phyloP scores from a whole-genome alignment of 2,797 vertebrate species.

The Syncerus caffer region DNA sequence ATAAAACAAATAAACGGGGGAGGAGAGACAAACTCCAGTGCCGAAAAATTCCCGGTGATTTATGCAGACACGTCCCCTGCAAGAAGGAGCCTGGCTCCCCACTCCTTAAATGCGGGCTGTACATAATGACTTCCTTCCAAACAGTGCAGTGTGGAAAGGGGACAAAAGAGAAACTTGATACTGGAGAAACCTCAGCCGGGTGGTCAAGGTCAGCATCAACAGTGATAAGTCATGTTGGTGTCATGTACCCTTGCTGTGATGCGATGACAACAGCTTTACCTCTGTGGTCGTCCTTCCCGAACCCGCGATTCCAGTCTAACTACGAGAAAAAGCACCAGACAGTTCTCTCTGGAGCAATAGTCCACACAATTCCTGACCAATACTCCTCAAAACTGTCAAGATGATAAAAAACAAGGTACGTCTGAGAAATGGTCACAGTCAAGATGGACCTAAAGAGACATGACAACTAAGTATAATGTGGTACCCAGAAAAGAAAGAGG shows the following conservation, averaged over 20 bases:
- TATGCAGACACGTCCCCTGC: neutral
- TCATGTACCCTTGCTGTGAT: neutral
- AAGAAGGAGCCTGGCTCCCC: neutral
- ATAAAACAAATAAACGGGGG: neutral
- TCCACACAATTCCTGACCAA: neutral
- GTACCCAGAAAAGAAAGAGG: neutral
- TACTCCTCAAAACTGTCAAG: neutral
- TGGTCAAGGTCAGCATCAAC: neutral
- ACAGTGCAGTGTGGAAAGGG: neutral
- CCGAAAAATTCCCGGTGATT: neutral
- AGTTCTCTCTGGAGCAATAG: neutral
- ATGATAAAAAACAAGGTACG: neutral
- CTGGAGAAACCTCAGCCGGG: neutral
- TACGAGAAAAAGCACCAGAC: neutral
- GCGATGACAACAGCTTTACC: neutral
- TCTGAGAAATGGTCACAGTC: neutral
- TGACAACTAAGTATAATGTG: no score
- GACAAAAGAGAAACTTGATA: neutral
- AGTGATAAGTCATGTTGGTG: neutral
- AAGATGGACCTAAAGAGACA: neutral
- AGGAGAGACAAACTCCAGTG: neutral
- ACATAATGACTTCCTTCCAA: neutral
- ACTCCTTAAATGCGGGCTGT: neutral
- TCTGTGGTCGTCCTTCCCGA: neutral
- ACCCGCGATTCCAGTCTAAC: neutral